Conservation (phyloP, 2,797 vertebrate species). For the Dermochelys coriacea region DNA sequence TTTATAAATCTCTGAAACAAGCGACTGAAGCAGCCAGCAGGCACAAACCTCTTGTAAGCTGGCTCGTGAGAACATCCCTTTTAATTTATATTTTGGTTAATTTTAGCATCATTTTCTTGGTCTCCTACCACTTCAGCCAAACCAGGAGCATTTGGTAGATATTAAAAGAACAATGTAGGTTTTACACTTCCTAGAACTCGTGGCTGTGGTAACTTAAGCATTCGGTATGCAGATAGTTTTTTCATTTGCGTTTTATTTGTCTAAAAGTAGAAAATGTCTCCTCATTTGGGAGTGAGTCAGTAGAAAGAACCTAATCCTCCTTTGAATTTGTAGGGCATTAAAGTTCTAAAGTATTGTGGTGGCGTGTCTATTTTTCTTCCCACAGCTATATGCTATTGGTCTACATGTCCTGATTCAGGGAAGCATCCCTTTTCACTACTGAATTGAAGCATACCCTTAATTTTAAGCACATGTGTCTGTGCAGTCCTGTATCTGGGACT, state of each 20-base stretch:
- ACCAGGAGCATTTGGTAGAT: background rate
- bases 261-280: background rate
- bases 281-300: background rate
- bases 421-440: background rate
- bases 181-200: conserved; percentile 26
- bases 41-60: background rate
- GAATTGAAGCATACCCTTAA: fast-evolving
- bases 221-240: background rate
- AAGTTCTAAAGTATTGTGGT: conserved; percentile 1
- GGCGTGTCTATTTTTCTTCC: background rate
- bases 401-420: background rate
- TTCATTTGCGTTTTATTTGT: background rate
- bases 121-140: background rate
- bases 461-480: background rate
- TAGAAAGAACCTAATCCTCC: background rate
- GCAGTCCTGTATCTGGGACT: background rate
- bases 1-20: background rate
- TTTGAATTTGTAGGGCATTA: background rate
- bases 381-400: fast-evolving
- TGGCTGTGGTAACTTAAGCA: background rate
- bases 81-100: background rate
- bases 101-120: background rate
- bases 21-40: background rate
- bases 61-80: background rate
- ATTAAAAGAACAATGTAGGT: conserved; percentile 9